These are phyloP conservation scores for Morelia viridis DNA, from an alignment of 2,797 vertebrate genomes.

Conservation along the genomic window DNA sequence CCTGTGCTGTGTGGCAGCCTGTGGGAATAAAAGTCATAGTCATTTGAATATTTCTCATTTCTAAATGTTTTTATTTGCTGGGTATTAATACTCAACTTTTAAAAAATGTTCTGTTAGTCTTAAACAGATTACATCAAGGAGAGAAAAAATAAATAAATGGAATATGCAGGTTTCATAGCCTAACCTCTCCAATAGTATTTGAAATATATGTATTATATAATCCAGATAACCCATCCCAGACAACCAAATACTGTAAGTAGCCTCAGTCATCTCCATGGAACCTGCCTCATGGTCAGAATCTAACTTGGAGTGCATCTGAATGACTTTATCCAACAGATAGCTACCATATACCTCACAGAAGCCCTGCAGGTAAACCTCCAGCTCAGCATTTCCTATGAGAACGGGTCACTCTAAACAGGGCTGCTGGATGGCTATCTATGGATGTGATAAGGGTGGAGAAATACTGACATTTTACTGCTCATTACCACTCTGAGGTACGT, in stretches of 20 bases:
- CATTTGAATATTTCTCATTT: not conserved
- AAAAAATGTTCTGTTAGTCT: not conserved
- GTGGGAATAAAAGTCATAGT: slow-evolving; percentile 12
- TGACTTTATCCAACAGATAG: not conserved
- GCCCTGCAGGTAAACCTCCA: not conserved
- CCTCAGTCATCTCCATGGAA: not conserved
- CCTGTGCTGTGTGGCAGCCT: not conserved
- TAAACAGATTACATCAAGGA: not conserved
- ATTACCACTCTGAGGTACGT: not conserved
- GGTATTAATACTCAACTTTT: not conserved
- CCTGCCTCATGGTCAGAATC: not conserved
- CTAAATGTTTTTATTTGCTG: not conserved
- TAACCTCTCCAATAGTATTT: not conserved
- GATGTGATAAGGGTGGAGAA: not conserved
- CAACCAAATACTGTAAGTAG: not conserved
- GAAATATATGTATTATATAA: not conserved
- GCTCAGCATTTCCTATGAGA: not conserved
- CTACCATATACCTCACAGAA: not conserved
- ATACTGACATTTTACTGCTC: not conserved
- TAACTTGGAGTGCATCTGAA: not conserved
- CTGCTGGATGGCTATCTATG: not conserved
- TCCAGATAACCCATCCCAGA: not conserved
- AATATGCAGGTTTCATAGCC: not conserved
- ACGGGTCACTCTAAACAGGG: not conserved
- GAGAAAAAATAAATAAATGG: not conserved